phyloP scores from a whole-genome alignment of 2,888 invertebrate genomes.

The Epiperipatus broadwayi region DNA sequence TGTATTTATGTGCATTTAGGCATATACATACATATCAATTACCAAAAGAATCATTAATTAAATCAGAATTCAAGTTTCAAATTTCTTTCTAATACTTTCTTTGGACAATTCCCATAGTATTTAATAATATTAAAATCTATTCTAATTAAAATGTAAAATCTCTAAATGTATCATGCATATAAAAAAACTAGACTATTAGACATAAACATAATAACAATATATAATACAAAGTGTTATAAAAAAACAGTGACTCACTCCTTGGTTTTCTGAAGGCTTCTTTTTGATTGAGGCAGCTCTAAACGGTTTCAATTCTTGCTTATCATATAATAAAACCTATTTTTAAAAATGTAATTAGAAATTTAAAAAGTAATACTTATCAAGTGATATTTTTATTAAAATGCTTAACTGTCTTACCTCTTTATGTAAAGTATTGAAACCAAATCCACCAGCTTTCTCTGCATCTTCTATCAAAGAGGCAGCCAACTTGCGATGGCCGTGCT shows the following conservation, averaged over 20 bases:
- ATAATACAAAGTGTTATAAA: background rate
- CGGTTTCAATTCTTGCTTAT: slow-evolving; percentile 25
- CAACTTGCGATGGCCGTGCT: slow-evolving; percentile 29
- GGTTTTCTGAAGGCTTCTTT: slow-evolving; percentile 26
- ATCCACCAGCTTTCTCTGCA: slow-evolving; percentile 23
- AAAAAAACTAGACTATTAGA: too few relatives aligned
- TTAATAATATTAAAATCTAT: too few relatives aligned
- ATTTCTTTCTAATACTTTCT: too few relatives aligned
- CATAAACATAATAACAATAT: slow-evolving; percentile 6
- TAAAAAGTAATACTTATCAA: background rate
- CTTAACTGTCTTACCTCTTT: slow-evolving; percentile 23
- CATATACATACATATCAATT: too few relatives aligned
- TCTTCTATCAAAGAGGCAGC: slow-evolving; percentile 28
- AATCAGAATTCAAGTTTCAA: too few relatives aligned
- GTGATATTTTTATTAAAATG: too few relatives aligned
- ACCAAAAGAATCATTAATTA: too few relatives aligned
- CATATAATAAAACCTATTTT: slow-evolving; percentile 24
- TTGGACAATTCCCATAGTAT: too few relatives aligned
- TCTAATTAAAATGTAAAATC: too few relatives aligned
- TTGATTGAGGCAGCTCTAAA: slow-evolving; percentile 27
- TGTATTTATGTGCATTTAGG: too few relatives aligned
- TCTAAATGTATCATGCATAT: too few relatives aligned
- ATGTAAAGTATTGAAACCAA: slow-evolving; percentile 29
- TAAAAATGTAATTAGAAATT: slow-evolving; percentile 12
- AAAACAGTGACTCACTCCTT: slow-evolving; percentile 19